Conservation (phyloP, 2,888 invertebrate genomes). For the Balanococcus diminutus region DNA sequence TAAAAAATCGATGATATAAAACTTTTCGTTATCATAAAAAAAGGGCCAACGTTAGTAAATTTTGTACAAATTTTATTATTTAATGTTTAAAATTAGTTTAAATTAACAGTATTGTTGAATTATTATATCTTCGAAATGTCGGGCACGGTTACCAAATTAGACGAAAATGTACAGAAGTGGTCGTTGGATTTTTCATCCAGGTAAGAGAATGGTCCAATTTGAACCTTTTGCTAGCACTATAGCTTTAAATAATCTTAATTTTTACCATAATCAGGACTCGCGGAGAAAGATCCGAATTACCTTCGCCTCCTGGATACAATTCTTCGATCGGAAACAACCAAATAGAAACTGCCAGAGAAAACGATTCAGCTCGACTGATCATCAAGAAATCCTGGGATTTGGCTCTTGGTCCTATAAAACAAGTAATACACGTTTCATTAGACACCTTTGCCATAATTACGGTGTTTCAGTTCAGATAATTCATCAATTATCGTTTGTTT, state of each 20-base stretch:
- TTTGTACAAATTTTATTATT: neutral
- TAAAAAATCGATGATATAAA: constrained; percentile 11
- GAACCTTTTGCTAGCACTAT: neutral
- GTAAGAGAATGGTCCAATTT: neutral
- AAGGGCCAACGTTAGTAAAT: neutral
- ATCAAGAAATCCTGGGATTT: constrained; percentile 97
- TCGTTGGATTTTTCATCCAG: constrained; percentile 50
- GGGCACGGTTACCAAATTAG: constrained; percentile 29
- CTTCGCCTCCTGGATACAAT: constrained; percentile 83
- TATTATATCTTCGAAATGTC: neutral
- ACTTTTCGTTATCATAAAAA: neutral
- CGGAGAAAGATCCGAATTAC: constrained; percentile 59
- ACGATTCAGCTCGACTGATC: constrained; percentile 81
- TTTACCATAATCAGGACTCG: constrained; percentile 57
- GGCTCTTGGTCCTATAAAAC: constrained; percentile 91
- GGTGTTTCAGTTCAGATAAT: no score
- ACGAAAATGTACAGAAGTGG: constrained; percentile 49
- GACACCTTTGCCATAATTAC: no score
- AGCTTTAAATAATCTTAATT: neutral
- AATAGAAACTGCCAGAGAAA: constrained; percentile 80
- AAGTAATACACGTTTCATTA: constrained; percentile 65
- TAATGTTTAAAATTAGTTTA: neutral
- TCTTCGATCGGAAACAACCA: constrained; percentile 74
- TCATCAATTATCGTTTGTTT: no score
- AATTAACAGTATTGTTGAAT: neutral